A percentile compares a stretch with the other conserved stretches of the same genome.
These are phyloP conservation scores for Papilio dardanus DNA, from an alignment of 1,140 invertebrate species.

Conservation along the genomic window DNA sequence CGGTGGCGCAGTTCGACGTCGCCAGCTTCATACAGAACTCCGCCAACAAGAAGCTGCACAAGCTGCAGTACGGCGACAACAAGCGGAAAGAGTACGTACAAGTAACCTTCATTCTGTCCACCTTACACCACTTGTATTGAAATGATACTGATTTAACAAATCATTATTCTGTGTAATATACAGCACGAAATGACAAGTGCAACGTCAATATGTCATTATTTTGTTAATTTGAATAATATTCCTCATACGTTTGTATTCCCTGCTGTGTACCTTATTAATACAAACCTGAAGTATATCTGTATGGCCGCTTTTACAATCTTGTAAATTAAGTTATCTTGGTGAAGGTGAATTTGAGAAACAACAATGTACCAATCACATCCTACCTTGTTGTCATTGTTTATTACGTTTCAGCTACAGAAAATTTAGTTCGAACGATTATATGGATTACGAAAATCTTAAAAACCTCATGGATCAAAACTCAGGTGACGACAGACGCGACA, in stretches of 20 bases:
- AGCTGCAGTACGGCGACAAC: background rate
- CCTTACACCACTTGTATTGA: background rate
- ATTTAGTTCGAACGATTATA: slow-evolving; percentile 15
- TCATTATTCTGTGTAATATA: background rate
- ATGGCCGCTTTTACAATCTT: background rate
- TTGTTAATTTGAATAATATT: background rate
- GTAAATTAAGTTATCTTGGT: background rate
- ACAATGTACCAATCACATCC: background rate
- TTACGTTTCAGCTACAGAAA: slow-evolving; percentile 14
- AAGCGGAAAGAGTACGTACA: slow-evolving; percentile 16
- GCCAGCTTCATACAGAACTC: slow-evolving; percentile 53
- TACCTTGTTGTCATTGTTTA: background rate
- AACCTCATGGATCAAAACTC: slow-evolving; percentile 4
- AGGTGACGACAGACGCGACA: background rate
- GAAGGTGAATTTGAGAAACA: background rate
- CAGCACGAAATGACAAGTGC: background rate
- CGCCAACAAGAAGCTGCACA: slow-evolving; percentile 38
- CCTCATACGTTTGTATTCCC: background rate
- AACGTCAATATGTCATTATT: background rate
- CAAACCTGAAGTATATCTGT: background rate
- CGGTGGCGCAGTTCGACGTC: slow-evolving; percentile 48
- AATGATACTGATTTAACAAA: background rate
- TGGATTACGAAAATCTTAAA: slow-evolving; percentile 18
- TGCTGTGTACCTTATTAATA: background rate
- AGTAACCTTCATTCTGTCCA: background rate